These are phyloP conservation scores for Dynastes grantii DNA, from an alignment of 2,888 invertebrate species.

Conservation along the genomic window DNA sequence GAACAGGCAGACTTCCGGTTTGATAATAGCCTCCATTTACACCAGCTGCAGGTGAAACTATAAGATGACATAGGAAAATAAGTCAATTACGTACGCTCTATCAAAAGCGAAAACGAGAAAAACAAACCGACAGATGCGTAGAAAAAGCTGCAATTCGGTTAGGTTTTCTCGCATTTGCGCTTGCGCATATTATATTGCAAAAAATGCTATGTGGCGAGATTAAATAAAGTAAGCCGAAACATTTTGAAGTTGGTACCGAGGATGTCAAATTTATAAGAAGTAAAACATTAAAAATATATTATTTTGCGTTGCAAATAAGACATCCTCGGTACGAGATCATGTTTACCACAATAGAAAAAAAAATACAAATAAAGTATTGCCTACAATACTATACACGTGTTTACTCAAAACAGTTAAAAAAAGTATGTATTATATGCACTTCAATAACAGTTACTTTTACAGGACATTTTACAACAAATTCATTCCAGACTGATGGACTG, in stretches of 20 bases:
- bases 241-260: slow-evolving; percentile 9
- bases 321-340: slow-evolving; percentile 23
- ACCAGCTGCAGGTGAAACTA: slow-evolving; percentile 74
- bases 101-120: slow-evolving; percentile 21
- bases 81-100: slow-evolving; percentile 10
- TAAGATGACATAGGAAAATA: slow-evolving; percentile 51
- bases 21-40: slow-evolving; percentile 83
- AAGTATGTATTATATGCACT: slow-evolving; percentile 5
- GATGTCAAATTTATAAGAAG: slow-evolving; percentile 3
- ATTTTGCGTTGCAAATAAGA: neutral
- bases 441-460: slow-evolving; percentile 23
- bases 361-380: slow-evolving; percentile 20
- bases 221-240: neutral
- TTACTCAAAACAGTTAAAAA: slow-evolving; percentile 20
- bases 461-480: slow-evolving; percentile 28
- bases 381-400: slow-evolving; percentile 29
- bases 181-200: neutral
- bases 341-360: slow-evolving; percentile 18
- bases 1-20: slow-evolving; percentile 82
- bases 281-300: neutral
- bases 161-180: slow-evolving; percentile 18
- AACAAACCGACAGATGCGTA: neutral
- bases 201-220: slow-evolving; percentile 1
- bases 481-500: slow-evolving; percentile 32
- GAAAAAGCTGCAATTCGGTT: slow-evolving; percentile 1